These are phyloP conservation scores for Sinella curviseta DNA, from an alignment of 1,140 invertebrate species.

Conservation along the genomic window DNA sequence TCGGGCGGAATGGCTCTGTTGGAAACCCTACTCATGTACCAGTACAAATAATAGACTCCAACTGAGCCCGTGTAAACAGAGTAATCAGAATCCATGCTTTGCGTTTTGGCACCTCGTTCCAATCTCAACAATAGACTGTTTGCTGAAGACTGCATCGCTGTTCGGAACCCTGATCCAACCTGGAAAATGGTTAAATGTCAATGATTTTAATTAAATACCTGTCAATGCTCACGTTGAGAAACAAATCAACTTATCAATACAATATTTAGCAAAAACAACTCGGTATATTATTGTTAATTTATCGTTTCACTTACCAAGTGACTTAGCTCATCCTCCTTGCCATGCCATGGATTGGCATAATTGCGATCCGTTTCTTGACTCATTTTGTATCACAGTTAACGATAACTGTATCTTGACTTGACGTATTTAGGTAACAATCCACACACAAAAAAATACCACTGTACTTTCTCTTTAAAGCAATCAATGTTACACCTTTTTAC, in stretches of 20 bases:
- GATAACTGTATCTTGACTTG: too few species aligned
- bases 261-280: not conserved
- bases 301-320: not conserved
- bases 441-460: too few species aligned
- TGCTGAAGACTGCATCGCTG: not conserved
- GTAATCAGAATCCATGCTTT: constrained; percentile 50
- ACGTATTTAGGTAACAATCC: too few species aligned
- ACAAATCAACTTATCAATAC: not conserved
- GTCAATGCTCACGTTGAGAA: too few species aligned
- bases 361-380: not conserved
- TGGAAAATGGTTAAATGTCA: too few species aligned
- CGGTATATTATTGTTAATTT: not conserved
- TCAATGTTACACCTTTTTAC: too few species aligned
- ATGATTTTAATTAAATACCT: too few species aligned
- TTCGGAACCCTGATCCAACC: not conserved
- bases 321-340: not conserved
- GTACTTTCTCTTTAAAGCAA: too few species aligned
- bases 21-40: constrained; percentile 56
- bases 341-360: not conserved
- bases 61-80: constrained; percentile 60
- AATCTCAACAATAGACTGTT: not conserved
- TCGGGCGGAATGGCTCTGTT: not conserved
- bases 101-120: not conserved
- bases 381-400: too few species aligned
- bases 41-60: constrained; percentile 61